Evolutionary conservation across 2,113 vertebrate species (phyloP).

Genomic region (Triplophysa tibetana): DNA sequence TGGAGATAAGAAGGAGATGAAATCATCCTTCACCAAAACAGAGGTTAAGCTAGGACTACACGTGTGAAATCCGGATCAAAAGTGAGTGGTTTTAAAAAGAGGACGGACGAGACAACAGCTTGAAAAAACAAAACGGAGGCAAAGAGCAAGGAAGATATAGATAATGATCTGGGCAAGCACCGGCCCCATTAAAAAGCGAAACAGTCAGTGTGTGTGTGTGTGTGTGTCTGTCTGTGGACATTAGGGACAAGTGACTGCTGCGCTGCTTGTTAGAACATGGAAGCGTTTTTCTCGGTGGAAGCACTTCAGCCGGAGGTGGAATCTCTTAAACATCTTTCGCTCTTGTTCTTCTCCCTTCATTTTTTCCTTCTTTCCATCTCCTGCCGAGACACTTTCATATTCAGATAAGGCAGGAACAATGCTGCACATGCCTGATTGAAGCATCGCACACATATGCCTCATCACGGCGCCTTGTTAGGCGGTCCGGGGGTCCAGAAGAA

Average conservation of each 20-base stretch:
- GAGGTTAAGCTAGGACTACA: no score
- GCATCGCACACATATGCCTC: slow-evolving; percentile 17
- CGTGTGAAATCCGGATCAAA: no score
- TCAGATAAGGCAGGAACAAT: slow-evolving; percentile 48
- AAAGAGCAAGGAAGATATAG: slow-evolving; percentile 11
- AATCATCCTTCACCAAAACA: no score
- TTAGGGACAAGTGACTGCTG: slow-evolving; percentile 6
- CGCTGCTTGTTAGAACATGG: slow-evolving; percentile 44
- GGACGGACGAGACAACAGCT: slow-evolving; percentile 10
- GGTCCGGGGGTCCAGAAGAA: slow-evolving; percentile 20
- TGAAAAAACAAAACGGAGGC: not conserved
- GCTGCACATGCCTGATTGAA: slow-evolving; percentile 28
- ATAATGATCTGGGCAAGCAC: slow-evolving; percentile 37
- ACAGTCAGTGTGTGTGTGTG: slow-evolving; percentile 28
- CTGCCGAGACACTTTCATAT: slow-evolving; percentile 47
- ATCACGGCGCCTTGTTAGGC: slow-evolving; percentile 37
- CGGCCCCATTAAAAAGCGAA: slow-evolving; percentile 43
- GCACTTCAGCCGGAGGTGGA: slow-evolving; percentile 37
- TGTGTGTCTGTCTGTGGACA: slow-evolving; percentile 23
- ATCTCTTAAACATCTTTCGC: slow-evolving; percentile 36
- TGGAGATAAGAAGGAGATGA: no score
- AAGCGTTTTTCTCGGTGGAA: slow-evolving; percentile 25
- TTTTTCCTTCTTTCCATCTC: slow-evolving; percentile 9
- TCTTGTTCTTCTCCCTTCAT: slow-evolving; percentile 45
- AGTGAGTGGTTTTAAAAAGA: slow-evolving; percentile 51